Evolutionary conservation across 2,888 invertebrate genomes (phyloP).

Genomic region (Athalia circularis): DNA sequence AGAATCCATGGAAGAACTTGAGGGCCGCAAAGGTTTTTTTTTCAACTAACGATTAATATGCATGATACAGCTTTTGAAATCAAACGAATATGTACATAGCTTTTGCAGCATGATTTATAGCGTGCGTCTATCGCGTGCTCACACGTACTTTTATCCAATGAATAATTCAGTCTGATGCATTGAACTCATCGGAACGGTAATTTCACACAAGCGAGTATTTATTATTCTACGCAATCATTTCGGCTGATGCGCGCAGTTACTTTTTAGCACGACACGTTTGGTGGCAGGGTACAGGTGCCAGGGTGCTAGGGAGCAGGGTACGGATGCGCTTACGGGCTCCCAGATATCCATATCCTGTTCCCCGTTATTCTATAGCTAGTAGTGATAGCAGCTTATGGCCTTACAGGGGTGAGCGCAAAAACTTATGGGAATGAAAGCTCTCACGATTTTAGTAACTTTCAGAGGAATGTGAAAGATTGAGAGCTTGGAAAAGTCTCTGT

Average conservation of each 20-base stretch:
- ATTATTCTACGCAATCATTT: neutral
- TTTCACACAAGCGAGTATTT: too few species aligned
- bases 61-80: neutral
- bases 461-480: conserved; percentile 51
- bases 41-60: neutral
- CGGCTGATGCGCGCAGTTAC: conserved; percentile 21
- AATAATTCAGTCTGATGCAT: neutral
- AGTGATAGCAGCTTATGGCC: conserved; percentile 62
- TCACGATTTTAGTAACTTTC: conserved; percentile 28
- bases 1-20: conserved; percentile 80
- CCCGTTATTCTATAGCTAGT: conserved; percentile 66
- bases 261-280: conserved; percentile 71
- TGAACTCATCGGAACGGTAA: neutral
- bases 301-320: conserved; percentile 50
- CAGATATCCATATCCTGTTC: conserved; percentile 62
- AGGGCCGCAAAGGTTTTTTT: conserved; percentile 78
- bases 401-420: conserved; percentile 52
- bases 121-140: too few species aligned
- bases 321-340: conserved; percentile 10
- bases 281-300: conserved; percentile 64
- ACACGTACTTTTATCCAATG: too few species aligned
- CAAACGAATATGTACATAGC: neutral
- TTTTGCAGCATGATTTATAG: neutral
- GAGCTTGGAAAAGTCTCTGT: neutral
- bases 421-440: neutral